phyloP scores from a whole-genome alignment of 2,113 vertebrate genomes.

The Indri indri region DNA sequence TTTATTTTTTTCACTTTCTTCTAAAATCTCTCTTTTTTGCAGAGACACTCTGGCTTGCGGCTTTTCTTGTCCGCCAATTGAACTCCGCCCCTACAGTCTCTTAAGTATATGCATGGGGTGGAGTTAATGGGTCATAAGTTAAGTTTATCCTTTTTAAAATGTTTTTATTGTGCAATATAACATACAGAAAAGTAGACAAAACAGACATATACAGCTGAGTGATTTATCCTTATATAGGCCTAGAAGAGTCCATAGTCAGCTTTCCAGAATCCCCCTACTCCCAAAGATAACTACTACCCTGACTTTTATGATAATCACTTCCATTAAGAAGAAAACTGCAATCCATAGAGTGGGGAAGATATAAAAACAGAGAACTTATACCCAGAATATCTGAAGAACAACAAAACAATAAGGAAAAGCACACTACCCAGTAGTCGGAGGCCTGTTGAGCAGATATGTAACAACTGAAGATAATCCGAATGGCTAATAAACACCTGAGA shows the following conservation, averaged over 20 bases:
- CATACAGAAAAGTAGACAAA: neutral
- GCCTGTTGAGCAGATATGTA: neutral
- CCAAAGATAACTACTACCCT: neutral
- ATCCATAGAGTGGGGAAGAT: neutral
- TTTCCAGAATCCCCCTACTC: neutral
- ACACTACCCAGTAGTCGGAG: neutral
- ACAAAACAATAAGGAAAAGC: conserved; percentile 3
- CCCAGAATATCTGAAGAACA: conserved; percentile 16
- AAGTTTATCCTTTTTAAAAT: neutral
- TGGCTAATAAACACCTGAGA: neutral
- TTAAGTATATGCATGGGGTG: neutral
- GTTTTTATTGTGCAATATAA: conserved; percentile 35
- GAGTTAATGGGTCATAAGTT: conserved; percentile 18
- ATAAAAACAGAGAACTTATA: neutral
- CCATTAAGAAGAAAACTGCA: neutral
- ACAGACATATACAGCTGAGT: neutral
- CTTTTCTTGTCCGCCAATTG: too few relatives aligned
- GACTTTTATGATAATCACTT: conserved; percentile 27
- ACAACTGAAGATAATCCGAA: neutral
- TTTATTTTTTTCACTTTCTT: too few relatives aligned
- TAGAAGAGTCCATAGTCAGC: neutral
- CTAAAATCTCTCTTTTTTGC: too few relatives aligned
- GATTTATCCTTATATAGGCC: neutral
- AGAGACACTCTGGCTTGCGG: too few relatives aligned
- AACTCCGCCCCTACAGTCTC: neutral